Conservation (phyloP, 2,888 invertebrate genomes). For the Macrophya annulata region DNA sequence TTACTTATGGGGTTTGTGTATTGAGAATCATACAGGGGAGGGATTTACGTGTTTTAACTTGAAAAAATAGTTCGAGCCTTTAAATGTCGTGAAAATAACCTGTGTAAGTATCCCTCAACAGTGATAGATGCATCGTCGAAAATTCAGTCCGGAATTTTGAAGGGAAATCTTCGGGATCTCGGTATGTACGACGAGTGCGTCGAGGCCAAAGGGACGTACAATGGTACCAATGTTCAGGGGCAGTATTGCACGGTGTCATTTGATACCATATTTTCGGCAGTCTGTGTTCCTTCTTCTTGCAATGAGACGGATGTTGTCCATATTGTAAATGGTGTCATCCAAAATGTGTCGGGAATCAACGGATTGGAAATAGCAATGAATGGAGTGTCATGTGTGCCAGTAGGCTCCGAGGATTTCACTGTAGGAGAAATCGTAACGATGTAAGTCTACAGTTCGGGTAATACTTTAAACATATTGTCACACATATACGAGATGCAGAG, state of each 20-base stretch:
- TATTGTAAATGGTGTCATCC: not conserved
- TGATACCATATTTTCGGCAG: not conserved
- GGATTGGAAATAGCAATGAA: not conserved
- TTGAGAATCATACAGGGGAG: not conserved
- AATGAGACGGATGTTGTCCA: not conserved
- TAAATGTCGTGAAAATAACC: slow-evolving; percentile 9
- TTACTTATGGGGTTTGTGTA: not conserved
- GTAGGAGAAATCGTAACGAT: slow-evolving; percentile 10
- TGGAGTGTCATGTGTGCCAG: not conserved
- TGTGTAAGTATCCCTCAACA: slow-evolving; percentile 66
- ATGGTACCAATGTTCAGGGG: slow-evolving; percentile 72
- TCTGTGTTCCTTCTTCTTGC: slow-evolving; percentile 23
- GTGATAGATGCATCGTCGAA: slow-evolving; percentile 81
- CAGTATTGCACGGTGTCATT: slow-evolving; percentile 73
- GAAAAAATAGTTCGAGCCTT: not conserved
- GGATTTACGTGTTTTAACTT: not conserved
- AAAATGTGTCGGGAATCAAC: not conserved
- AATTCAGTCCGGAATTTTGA: slow-evolving; percentile 78
- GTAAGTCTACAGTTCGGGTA: slow-evolving; percentile 7
- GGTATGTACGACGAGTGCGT: slow-evolving; percentile 80
- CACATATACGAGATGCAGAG: not conserved
- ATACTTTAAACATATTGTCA: not conserved
- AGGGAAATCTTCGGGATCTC: slow-evolving; percentile 78
- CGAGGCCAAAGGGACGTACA: slow-evolving; percentile 59
- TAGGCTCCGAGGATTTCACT: not conserved